Conservation (phyloP, 2,113 vertebrate species). For the Lepisosteus oculatus region DNA sequence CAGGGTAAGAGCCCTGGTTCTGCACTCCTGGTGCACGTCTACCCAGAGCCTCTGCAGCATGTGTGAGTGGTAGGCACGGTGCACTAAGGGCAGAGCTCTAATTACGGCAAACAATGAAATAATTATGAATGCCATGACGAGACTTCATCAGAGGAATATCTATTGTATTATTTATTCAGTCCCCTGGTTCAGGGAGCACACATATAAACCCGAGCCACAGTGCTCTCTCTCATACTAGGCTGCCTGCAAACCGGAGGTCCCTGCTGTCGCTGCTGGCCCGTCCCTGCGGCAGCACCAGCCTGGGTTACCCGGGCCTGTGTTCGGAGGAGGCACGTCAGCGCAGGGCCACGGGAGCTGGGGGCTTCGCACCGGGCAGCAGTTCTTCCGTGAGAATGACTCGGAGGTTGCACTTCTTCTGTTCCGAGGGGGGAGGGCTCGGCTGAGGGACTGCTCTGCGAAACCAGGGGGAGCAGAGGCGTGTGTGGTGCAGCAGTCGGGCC, state of each 20-base stretch:
- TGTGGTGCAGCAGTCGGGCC: no score
- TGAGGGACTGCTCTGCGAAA: no score
- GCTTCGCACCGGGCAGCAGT: no score
- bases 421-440: no score
- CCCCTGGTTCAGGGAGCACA: conserved; percentile 71
- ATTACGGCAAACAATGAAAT: conserved; percentile 76
- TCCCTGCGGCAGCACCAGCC: conserved; percentile 12
- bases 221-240: conserved; percentile 42
- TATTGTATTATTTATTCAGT: conserved; percentile 79
- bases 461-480: no score
- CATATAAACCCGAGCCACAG: conserved; percentile 66
- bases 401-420: no score
- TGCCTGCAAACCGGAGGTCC: conserved; percentile 41
- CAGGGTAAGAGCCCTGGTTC: not conserved
- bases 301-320: no score
- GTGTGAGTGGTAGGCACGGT: conserved; percentile 22
- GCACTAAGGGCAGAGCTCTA: conserved; percentile 55
- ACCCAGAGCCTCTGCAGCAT: conserved; percentile 37
- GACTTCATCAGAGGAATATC: conserved; percentile 74
- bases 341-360: no score
- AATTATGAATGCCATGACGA: conserved; percentile 69
- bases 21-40: conserved; percentile 20
- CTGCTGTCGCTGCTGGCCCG: conserved; percentile 52
- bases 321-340: no score
- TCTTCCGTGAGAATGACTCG: no score